These are phyloP conservation scores for Apotomis turbidana DNA, from an alignment of 2,888 invertebrate species.

Conservation along the genomic window DNA sequence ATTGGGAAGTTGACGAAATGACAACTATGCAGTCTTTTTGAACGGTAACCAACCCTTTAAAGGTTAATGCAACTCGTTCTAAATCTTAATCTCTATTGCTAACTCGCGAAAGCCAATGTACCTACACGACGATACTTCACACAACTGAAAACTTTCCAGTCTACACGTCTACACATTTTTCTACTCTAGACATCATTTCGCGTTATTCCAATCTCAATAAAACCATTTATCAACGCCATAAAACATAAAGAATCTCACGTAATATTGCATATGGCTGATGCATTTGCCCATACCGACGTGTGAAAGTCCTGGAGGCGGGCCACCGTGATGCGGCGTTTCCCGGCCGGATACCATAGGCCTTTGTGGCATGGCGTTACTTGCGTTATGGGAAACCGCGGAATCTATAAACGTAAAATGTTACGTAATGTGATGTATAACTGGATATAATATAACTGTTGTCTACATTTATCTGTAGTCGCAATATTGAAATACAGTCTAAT, in stretches of 20 bases:
- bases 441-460: neutral
- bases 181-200: neutral
- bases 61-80: no score
- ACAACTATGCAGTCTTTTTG: no score
- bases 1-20: no score
- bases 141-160: no score
- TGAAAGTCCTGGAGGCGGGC: conserved; percentile 39
- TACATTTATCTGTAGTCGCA: neutral
- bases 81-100: no score
- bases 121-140: no score
- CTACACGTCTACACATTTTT: no score
- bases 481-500: neutral
- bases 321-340: conserved; percentile 38
- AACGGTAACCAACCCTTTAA: no score
- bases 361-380: conserved; percentile 33
- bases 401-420: conserved; percentile 13
- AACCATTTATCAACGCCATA: conserved; percentile 13
- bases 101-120: no score
- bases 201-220: neutral
- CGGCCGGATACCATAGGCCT: conserved; percentile 28
- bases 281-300: conserved; percentile 33
- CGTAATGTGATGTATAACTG: neutral
- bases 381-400: conserved; percentile 24
- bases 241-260: conserved; percentile 21
- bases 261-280: conserved; percentile 29